phyloP scores from a whole-genome alignment of 2,113 vertebrate genomes.

The Silurus glanis region DNA sequence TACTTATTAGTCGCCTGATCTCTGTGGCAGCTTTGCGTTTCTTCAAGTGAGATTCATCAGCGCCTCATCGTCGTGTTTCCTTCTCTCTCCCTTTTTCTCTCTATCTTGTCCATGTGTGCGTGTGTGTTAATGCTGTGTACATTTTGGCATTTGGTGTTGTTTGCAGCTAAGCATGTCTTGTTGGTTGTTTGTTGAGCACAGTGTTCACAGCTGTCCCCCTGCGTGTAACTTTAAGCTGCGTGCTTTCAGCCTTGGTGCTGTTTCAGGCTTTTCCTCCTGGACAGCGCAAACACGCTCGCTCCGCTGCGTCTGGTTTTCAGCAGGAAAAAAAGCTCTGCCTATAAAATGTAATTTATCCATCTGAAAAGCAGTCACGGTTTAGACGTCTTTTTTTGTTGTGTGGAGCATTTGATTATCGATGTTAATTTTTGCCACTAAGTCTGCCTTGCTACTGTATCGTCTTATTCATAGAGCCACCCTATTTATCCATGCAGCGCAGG shows the following conservation, averaged over 20 bases:
- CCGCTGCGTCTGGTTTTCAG: conserved; percentile 60
- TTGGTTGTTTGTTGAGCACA: conserved; percentile 78
- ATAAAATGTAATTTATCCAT: conserved; percentile 68
- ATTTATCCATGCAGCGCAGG: conserved; percentile 55
- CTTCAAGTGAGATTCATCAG: conserved; percentile 88
- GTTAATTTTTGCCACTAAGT: conserved; percentile 44
- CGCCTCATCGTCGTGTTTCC: conserved; percentile 50
- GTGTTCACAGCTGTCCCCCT: conserved; percentile 71
- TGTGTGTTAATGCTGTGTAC: conserved; percentile 63
- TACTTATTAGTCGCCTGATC: conserved; percentile 97
- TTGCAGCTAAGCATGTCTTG: conserved; percentile 81
- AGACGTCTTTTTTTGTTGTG: conserved; percentile 54
- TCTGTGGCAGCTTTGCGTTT: conserved; percentile 91
- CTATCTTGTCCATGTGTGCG: conserved; percentile 17
- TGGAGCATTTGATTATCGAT: conserved; percentile 56
- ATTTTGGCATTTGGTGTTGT: conserved; percentile 74
- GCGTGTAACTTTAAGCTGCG: conserved; percentile 57
- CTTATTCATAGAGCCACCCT: conserved; percentile 47
- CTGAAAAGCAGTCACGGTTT: conserved; percentile 59
- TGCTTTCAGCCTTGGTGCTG: conserved; percentile 72
- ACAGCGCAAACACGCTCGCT: conserved; percentile 56
- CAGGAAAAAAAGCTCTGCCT: conserved; percentile 17
- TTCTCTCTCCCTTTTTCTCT: conserved; percentile 48
- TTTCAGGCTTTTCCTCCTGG: conserved; percentile 65
- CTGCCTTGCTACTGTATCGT: conserved; percentile 50